Evolutionary conservation across 2,113 vertebrate species (phyloP), one percentile per base, ranked within the genome.

Genomic region (Myiagra hebetior): DNA sequence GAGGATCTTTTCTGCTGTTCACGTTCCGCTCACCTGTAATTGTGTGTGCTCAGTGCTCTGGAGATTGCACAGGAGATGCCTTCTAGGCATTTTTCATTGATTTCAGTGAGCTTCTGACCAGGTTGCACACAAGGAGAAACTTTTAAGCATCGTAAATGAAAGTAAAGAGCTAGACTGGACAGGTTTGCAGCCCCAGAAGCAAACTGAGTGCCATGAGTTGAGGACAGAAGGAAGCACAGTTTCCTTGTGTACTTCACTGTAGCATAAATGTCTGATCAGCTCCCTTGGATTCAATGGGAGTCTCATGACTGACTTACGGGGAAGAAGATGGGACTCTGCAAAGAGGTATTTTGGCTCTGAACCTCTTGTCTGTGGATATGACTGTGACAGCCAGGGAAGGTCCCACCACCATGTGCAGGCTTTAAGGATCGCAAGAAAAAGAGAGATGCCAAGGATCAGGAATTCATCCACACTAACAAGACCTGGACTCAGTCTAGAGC

Each of bases 321-420:
- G n/a, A 46, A 60, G 46, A 37, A 56, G 41, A 15, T 39, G 35
- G 27, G 33, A 59, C 18, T 70, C 39, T 28, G 2, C 24, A 44
- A 47, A 52, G 41, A 62, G 19, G 9, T 35, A 30, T 74, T 64
- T 57, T 76, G 31, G 8, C 33, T 84, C 31, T 77, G 62, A 93
- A 33, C 56, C 14, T 15, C 33, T 63, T 23, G 3, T 74, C 59
- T 1, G 0, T 23, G 26, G 18, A 1, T 18, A 15, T 28, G 9
- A 33, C 35, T 72, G 42, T 15, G 33, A 55, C 23, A 80, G 10
- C 13, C 35, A 41, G 31, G 18, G 21, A 78, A 75, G 33, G 53
- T 84, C 28, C 23, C 41, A 41, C 8, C 11, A 20, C 17, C 1
- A 0, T 16, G 17, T 60, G 72, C 41, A 62, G 64, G 10, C 52